A percentile compares a stretch with the other conserved stretches of the same genome.
These are phyloP conservation scores for Conger conger DNA, from an alignment of 2,113 vertebrate genomes.

Conservation along the genomic window DNA sequence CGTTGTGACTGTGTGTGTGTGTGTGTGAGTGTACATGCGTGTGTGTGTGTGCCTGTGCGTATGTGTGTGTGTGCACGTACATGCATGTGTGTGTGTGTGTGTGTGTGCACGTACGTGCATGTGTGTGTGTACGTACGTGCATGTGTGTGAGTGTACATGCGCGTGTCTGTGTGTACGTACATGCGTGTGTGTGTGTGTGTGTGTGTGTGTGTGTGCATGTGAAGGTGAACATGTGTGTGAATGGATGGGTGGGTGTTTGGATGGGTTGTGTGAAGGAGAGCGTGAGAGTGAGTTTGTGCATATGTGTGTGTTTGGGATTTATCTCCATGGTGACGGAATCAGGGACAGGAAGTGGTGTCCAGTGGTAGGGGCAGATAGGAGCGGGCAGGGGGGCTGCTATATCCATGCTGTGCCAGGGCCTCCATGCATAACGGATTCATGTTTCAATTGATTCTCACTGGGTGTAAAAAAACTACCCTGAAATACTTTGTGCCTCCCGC, in stretches of 20 bases:
- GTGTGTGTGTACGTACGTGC: background rate
- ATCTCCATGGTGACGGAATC: background rate
- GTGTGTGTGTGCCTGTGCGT: background rate
- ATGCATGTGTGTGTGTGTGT: background rate
- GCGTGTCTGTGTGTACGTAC: background rate
- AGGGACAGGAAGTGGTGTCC: background rate
- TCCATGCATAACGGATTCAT: no score
- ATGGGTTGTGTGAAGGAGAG: background rate
- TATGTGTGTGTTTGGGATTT: background rate
- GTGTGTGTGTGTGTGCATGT: no score
- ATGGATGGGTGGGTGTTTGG: background rate
- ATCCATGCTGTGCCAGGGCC: background rate
- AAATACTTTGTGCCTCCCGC: background rate
- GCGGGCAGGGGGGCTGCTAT: background rate
- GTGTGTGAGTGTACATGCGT: background rate
- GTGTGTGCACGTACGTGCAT: background rate
- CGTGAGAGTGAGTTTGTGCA: background rate
- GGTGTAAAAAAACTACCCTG: background rate
- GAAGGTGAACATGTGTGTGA: no score
- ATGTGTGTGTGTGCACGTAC: no score
- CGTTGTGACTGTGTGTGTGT: background rate
- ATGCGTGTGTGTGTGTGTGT: no score
- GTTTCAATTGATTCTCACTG: background rate
- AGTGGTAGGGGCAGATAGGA: background rate
- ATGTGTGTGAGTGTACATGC: background rate